A percentile compares a stretch with the other conserved stretches of the same genome.
phyloP scores from a whole-genome alignment of 2,888 invertebrate species.

The Pollenia amentaria region DNA sequence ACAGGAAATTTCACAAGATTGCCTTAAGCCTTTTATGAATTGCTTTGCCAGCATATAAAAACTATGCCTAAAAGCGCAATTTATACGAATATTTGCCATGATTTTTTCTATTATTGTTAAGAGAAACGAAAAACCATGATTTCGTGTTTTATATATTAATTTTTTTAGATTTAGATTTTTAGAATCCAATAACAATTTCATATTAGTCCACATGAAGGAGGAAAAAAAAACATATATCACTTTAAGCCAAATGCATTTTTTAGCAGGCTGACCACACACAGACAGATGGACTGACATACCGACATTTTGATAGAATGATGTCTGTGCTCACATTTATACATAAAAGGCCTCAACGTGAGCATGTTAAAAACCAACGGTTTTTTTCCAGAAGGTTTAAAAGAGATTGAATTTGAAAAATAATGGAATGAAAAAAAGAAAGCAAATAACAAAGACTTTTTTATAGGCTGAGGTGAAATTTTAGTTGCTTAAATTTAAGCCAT shows the following conservation, averaged over 20 bases:
- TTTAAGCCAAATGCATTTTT: constrained; percentile 51
- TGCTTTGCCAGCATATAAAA: constrained; percentile 32
- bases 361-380: constrained; percentile 63
- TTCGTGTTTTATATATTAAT: neutral
- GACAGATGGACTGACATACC: neutral
- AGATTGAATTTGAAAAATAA: neutral
- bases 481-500: too few relatives aligned
- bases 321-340: neutral
- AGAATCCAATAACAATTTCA: constrained; percentile 33
- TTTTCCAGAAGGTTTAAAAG: neutral
- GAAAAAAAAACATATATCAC: constrained; percentile 26
- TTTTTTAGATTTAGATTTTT: constrained; percentile 30
- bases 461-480: too few relatives aligned
- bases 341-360: constrained; percentile 50
- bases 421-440: neutral
- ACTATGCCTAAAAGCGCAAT: constrained; percentile 39
- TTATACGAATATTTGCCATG: constrained; percentile 16
- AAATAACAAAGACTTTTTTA: neutral
- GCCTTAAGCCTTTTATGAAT: constrained; percentile 29
- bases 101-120: constrained; percentile 14
- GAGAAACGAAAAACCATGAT: neutral
- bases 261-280: constrained; percentile 6
- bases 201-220: constrained; percentile 4
- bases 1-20: constrained; percentile 25
- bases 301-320: neutral